These are phyloP conservation scores for Xestia rhomboidea DNA, from an alignment of 2,888 invertebrate genomes.

Conservation along the genomic window DNA sequence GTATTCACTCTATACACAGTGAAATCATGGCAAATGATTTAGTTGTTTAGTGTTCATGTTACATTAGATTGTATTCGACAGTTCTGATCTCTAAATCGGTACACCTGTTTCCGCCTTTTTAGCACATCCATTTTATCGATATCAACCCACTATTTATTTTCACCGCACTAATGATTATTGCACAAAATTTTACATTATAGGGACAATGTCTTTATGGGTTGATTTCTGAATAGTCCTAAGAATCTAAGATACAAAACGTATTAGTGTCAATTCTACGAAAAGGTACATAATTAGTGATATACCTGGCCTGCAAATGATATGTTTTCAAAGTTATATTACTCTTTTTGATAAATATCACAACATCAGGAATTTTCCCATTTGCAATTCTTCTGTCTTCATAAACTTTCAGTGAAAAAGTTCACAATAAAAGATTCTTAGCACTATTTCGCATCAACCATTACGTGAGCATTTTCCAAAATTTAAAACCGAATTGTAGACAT, in stretches of 20 bases:
- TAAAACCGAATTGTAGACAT: conserved; percentile 41
- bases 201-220: conserved; percentile 40
- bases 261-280: not conserved
- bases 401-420: not conserved
- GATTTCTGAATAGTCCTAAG: conserved; percentile 23
- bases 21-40: conserved; percentile 83
- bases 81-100: conserved; percentile 81
- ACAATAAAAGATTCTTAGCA: not conserved
- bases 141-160: conserved; percentile 78
- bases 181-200: conserved; percentile 61
- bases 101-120: conserved; percentile 84
- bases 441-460: conserved; percentile 39
- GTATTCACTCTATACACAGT: conserved; percentile 65
- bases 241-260: not conserved
- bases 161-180: conserved; percentile 71
- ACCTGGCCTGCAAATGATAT: not conserved
- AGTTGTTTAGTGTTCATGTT: conserved; percentile 90
- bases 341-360: not conserved
- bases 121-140: conserved; percentile 80
- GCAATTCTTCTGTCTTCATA: not conserved
- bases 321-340: conserved; percentile 8
- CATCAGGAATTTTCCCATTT: not conserved
- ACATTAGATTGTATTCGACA: conserved; percentile 87
- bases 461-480: conserved; percentile 29
- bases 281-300: not conserved